A percentile compares a stretch with the other conserved stretches of the same genome.
Evolutionary conservation across 1,140 invertebrate species (phyloP).

Genomic region (Bacillus rossius): DNA sequence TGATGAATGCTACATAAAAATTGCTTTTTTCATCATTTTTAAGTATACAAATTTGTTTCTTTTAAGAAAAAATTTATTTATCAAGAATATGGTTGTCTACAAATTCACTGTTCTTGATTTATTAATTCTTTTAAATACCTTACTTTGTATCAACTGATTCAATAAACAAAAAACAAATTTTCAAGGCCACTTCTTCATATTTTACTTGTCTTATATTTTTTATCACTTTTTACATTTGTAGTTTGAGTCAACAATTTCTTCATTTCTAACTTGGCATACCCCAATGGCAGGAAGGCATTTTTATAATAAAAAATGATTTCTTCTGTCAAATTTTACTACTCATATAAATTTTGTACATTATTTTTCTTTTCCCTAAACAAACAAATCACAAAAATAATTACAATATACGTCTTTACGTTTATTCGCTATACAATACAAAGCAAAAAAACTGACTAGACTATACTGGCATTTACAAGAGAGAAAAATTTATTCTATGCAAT

Average conservation of each 20-base stretch:
- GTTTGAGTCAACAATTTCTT: slow-evolving; percentile 17
- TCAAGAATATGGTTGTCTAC: slow-evolving; percentile 25
- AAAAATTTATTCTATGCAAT: too few species aligned
- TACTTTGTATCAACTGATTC: slow-evolving; percentile 19
- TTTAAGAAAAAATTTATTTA: slow-evolving; percentile 21
- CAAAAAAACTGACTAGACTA: slow-evolving; percentile 21
- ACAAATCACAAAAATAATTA: slow-evolving; percentile 26
- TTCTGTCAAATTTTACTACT: slow-evolving; percentile 16
- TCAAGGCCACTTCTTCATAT: slow-evolving; percentile 24
- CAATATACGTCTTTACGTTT: slow-evolving; percentile 15
- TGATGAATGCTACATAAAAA: slow-evolving; percentile 20
- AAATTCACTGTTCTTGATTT: slow-evolving; percentile 21
- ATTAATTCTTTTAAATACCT: slow-evolving; percentile 14
- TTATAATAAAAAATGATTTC: slow-evolving; percentile 3
- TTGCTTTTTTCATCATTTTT: background rate
- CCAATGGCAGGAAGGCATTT: slow-evolving; percentile 26
- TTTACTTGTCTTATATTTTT: slow-evolving; percentile 16
- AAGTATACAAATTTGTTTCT: slow-evolving; percentile 20
- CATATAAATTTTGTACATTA: slow-evolving; percentile 25
- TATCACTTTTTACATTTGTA: slow-evolving; percentile 19
- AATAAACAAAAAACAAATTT: slow-evolving; percentile 23
- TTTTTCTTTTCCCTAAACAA: slow-evolving; percentile 18
- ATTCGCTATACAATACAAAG: slow-evolving; percentile 16
- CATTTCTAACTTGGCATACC: slow-evolving; percentile 23
- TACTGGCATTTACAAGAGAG: slow-evolving; percentile 5